Conservation (phyloP, 2,113 vertebrate species). For the Pseudopodoces humilis region DNA sequence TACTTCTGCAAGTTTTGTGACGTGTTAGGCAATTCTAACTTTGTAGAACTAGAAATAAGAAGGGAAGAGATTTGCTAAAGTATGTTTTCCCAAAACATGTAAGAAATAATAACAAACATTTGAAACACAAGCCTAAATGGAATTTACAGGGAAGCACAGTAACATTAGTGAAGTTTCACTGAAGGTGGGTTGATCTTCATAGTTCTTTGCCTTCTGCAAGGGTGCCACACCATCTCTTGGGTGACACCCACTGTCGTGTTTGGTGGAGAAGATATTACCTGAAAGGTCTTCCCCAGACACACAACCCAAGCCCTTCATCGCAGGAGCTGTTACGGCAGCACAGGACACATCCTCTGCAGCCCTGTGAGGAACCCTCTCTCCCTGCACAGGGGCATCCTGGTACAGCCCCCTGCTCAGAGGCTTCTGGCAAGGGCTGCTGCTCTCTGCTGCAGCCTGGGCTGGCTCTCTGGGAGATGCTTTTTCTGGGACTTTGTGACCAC, state of each 20-base stretch:
- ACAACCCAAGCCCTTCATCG: fast-evolving
- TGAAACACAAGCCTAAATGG: background rate
- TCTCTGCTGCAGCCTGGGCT: background rate
- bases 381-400: background rate
- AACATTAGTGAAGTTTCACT: background rate
- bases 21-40: background rate
- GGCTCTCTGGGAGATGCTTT: background rate
- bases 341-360: background rate
- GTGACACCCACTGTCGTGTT: background rate
- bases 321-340: background rate
- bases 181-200: background rate
- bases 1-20: background rate
- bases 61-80: background rate
- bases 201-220: background rate
- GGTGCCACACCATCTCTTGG: background rate
- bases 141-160: background rate
- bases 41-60: background rate
- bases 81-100: background rate
- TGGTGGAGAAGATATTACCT: background rate
- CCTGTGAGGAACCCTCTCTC: background rate
- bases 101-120: background rate
- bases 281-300: background rate
- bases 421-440: background rate
- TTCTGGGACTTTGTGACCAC: background rate
- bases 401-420: background rate